A percentile compares a stretch with the other conserved stretches of the same genome.
Conservation (phyloP, 2,888 invertebrate species). For the Eupithecia subfuscata region DNA sequence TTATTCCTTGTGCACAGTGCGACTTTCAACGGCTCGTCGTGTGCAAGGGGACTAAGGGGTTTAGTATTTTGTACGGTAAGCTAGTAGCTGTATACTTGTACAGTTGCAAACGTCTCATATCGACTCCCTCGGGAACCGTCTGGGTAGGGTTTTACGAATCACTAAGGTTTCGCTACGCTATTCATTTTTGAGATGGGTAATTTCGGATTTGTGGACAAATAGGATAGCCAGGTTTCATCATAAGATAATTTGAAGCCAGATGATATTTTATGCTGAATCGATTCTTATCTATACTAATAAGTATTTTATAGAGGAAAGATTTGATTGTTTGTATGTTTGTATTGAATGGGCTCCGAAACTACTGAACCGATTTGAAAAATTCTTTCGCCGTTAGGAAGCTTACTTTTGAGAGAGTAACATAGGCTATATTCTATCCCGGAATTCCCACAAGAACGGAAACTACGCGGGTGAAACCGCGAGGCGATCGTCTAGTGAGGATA, state of each 20-base stretch:
- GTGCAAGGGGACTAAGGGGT: neutral
- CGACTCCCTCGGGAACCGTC: conserved; percentile 57
- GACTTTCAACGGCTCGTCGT: neutral
- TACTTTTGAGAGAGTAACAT: too few relatives aligned
- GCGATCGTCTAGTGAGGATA: too few relatives aligned
- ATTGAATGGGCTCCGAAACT: too few relatives aligned
- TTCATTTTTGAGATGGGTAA: conserved; percentile 57
- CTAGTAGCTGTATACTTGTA: conserved; percentile 22
- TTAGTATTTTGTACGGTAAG: conserved; percentile 28
- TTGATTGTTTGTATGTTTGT: too few relatives aligned
- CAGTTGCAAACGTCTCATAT: conserved; percentile 38
- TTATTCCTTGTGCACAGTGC: neutral
- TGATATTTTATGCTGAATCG: neutral
- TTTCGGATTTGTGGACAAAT: conserved; percentile 53
- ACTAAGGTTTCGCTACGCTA: conserved; percentile 63
- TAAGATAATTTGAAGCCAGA: neutral
- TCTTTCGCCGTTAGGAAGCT: too few relatives aligned
- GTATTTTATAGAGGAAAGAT: too few relatives aligned
- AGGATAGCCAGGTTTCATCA: conserved; percentile 1
- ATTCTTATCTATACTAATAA: too few relatives aligned
- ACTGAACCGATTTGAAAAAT: too few relatives aligned
- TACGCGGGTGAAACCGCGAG: too few relatives aligned
- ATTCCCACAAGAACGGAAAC: too few relatives aligned
- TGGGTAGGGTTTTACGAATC: conserved; percentile 58
- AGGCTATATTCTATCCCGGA: too few relatives aligned